Conservation (phyloP, 2,113 vertebrate genomes). For the Tenrec ecaudatus region DNA sequence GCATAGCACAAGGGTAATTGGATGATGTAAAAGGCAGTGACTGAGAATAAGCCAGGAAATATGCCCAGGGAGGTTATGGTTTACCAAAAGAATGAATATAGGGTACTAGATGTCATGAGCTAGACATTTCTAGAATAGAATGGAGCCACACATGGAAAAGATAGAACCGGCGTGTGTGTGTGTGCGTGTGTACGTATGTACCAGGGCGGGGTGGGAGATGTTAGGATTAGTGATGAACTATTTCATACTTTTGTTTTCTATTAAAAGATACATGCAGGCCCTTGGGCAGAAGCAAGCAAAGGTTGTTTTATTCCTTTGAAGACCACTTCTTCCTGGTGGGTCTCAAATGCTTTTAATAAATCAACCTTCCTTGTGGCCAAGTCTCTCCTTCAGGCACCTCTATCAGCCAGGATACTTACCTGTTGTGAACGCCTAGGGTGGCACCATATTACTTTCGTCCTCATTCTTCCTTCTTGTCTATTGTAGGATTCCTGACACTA, state of each 20-base stretch:
- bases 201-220: not conserved
- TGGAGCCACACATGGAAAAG: not conserved
- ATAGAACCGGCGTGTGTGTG: not conserved
- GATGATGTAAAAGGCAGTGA: conserved; percentile 52
- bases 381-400: not conserved
- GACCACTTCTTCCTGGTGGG: conserved; percentile 13
- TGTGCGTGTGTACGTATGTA: too few species aligned
- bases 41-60: conserved; percentile 62
- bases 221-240: not conserved
- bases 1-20: conserved; percentile 61
- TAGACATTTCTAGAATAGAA: not conserved
- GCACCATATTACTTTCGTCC: not conserved
- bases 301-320: not conserved
- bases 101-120: not conserved
- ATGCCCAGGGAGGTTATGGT: not conserved
- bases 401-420: not conserved
- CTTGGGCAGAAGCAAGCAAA: conserved; percentile 34
- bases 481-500: not conserved
- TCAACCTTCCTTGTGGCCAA: not conserved
- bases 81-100: conserved; percentile 60
- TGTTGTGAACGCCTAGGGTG: not conserved
- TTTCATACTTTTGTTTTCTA: not conserved
- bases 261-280: not conserved
- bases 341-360: not conserved
- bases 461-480: not conserved